Conservation (phyloP, 2,113 vertebrate species). For the Megaptera novaeangliae region DNA sequence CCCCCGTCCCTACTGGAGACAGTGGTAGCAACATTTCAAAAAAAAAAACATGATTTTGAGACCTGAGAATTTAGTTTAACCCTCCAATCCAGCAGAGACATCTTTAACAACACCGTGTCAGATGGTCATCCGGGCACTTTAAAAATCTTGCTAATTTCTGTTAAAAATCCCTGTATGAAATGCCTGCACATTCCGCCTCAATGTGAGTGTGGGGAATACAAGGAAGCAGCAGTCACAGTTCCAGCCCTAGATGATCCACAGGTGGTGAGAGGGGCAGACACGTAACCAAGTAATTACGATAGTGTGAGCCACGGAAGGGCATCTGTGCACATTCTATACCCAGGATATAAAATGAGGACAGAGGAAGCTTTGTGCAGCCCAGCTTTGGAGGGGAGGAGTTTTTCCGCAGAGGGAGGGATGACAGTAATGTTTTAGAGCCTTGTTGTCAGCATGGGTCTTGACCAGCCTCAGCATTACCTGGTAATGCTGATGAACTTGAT, state of each 20-base stretch:
- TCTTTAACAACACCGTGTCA: background rate
- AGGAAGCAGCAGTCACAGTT: background rate
- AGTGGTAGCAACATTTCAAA: background rate
- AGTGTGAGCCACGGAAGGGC: background rate
- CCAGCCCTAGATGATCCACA: background rate
- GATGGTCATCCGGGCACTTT: background rate
- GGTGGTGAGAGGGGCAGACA: background rate
- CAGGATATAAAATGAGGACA: background rate
- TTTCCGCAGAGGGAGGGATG: background rate
- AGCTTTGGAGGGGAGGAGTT: background rate
- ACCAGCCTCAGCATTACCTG: background rate
- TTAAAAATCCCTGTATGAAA: background rate
- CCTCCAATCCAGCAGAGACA: background rate
- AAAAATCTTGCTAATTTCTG: background rate
- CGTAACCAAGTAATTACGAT: background rate
- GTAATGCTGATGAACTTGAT: background rate
- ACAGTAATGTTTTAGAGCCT: background rate
- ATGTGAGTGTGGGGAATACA: background rate
- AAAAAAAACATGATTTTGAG: background rate
- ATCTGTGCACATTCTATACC: background rate
- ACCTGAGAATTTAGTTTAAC: background rate
- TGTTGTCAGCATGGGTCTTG: background rate
- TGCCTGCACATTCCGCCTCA: background rate
- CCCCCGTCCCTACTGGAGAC: background rate
- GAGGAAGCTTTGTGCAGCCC: background rate